These are phyloP conservation scores for Sylvilagus floridanus DNA, from an alignment of 2,797 vertebrate genomes.

Conservation along the genomic window DNA sequence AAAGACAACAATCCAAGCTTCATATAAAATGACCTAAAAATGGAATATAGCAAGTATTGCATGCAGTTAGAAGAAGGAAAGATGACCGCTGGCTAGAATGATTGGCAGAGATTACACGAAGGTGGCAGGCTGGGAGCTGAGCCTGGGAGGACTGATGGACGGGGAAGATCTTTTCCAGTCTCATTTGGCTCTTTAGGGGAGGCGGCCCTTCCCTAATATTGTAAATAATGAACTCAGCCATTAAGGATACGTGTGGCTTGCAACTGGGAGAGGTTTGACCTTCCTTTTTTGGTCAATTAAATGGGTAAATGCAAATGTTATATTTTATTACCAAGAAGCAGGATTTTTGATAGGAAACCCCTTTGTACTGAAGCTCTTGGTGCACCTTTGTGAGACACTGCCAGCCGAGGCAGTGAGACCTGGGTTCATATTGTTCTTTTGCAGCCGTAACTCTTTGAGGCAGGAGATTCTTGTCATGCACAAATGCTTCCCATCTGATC, in stretches of 20 bases:
- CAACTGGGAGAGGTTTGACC: background rate
- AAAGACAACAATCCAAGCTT: background rate
- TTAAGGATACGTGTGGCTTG: background rate
- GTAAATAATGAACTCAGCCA: background rate
- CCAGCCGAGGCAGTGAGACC: background rate
- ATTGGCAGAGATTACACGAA: background rate
- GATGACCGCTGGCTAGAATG: background rate
- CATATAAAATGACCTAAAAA: background rate
- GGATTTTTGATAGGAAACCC: background rate
- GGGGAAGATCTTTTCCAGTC: background rate
- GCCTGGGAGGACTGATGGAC: background rate
- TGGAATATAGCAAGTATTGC: background rate
- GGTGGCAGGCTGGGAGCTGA: too few relatives aligned
- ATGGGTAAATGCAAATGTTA: background rate
- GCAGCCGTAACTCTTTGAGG: conserved; percentile 64
- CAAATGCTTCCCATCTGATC: conserved; percentile 74
- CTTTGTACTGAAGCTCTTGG: background rate
- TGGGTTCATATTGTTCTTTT: conserved; percentile 1
- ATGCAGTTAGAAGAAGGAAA: background rate
- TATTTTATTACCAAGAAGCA: background rate
- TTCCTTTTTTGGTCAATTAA: background rate
- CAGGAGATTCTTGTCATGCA: conserved; percentile 66
- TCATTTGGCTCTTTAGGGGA: background rate
- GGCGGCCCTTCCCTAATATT: background rate
- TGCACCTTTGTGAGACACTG: background rate